Evolutionary conservation across 1,140 invertebrate genomes (phyloP).

Genomic region (Drosophila mojavensis): DNA sequence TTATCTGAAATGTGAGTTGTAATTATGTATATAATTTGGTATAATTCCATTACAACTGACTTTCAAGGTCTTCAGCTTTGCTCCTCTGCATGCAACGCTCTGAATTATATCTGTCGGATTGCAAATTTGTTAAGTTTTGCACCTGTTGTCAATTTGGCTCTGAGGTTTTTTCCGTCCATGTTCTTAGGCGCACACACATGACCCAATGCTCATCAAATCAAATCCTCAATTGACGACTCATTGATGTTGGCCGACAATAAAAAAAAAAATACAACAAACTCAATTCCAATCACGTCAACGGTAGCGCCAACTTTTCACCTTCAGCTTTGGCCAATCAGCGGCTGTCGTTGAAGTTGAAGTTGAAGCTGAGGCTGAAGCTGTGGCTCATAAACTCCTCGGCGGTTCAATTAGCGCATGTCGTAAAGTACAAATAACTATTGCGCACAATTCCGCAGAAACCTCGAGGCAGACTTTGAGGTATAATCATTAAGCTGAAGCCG

Average conservation of each 20-base stretch:
- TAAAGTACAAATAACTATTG: constrained; percentile 81
- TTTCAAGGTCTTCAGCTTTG: neutral
- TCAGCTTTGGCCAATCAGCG: constrained; percentile 57
- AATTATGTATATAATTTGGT: too few relatives aligned
- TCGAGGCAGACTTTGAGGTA: constrained; percentile 31
- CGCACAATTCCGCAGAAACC: constrained; percentile 63
- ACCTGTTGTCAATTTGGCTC: neutral
- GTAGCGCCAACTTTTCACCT: constrained; percentile 49
- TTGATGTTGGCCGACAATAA: constrained; percentile 45
- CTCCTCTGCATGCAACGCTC: neutral
- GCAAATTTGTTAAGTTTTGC: constrained; percentile 12
- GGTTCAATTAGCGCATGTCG: constrained; percentile 77
- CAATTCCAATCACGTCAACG: constrained; percentile 45
- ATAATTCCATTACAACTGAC: neutral
- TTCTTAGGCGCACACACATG: constrained; percentile 14
- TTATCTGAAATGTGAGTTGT: too few relatives aligned
- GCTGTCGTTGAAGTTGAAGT: constrained; percentile 17
- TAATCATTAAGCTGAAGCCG: constrained; percentile 68
- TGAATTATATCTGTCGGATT: constrained; percentile 5
- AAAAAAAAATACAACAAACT: neutral
- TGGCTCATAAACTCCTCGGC: constrained; percentile 68
- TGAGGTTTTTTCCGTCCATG: neutral
- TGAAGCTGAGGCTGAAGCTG: constrained; percentile 26
- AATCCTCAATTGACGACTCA: constrained; percentile 28
- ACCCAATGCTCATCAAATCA: constrained; percentile 33